Evolutionary conservation across 2,888 invertebrate genomes (phyloP), one percentile per base, ranked within the genome.

Genomic region (Dyspetes luteomarginatus): DNA sequence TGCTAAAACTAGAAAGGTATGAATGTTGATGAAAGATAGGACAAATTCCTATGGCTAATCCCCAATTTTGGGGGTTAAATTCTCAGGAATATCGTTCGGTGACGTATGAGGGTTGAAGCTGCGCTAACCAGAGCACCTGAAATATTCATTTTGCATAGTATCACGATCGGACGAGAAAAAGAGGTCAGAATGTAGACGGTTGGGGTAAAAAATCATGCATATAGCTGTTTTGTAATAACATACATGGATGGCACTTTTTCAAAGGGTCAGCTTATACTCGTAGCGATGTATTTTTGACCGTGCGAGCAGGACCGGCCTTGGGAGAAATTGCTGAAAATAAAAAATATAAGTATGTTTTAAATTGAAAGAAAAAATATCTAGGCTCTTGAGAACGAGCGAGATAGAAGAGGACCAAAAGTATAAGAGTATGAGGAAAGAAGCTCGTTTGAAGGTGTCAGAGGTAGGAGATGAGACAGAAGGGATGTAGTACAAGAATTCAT

Each of bases 321-420:
- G 78, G 80, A 80, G 75, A 83, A 84, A 84, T 83, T 67, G 81
- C 60, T 71, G 22, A 64, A 67, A 77, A 80, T 64, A 75, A 71
- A 15, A 41, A 65, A 76, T n/a, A 55, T 64, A 55, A 41, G 36
- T 12, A 48, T 9, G 30, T 52, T 52, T 36, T 55, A 67, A 68
- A 71, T 56, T 22, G 56, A 48, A 56, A 41, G 24, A 43, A 71
- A 60, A 52, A 30, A 52, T 9, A 78, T 65, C 43, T 36, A 56
- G 36, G 56, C 58, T 5, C 9, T 78, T 58, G 36, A 78, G 45
- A 75, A 75, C 67, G 65, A 75, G 76, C 65, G 76, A 43, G 67
- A 69, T 52, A 36, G 56, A 80, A 55, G 60, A 55, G 76, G 56
- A 19, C 50, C 43, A 62, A 65, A 22, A 36, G 52, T 2, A 73